Evolutionary conservation across 2,888 invertebrate genomes (phyloP), one percentile per base, ranked within the genome.

Genomic region (Tiphia femorata): DNA sequence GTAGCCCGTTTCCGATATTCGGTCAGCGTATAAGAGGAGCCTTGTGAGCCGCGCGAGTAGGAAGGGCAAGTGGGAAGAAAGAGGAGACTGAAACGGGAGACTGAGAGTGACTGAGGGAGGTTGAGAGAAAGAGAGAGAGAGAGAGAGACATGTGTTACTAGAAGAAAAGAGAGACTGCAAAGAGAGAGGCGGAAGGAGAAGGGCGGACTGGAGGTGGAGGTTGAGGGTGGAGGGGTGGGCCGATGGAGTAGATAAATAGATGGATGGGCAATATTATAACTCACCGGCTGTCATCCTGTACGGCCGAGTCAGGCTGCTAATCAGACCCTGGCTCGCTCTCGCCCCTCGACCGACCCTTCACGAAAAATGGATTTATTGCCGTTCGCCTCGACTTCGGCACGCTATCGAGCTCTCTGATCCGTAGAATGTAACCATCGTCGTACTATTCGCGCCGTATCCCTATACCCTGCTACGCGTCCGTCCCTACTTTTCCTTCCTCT

Each of bases 231-330:
- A 60, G 60, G 58, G 68, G 63, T 66, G 72, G 70, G 67, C 64
- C 78, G 80, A 80, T 79, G 80, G 79, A 81, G 80, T 79, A 82
- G 82, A 82, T 83, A 82, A 83, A 83, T 83, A 83, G 83, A 83
- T 82, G 82, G 83, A 83, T 83, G 82, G 83, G 83, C 83, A 83
- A 83, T 83, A 83, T 83, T 83, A 83, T 83, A 83, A 83, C 82
- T 83, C 83, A 83, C 83, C 78, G 78, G 81, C 83, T 83, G 83
- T 83, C 83, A 83, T 83, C 83, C 83, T 80, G 81, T 76, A 80
- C 81, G 82, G 80, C 75, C 81, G 81, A 83, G 83, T 82, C 82
- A 81, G 82, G 81, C 83, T 83, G 83, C 83, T 83, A 83, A 83
- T 83, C 83, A 83, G 83, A 82, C 80, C 82, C 82, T 77, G 79